phyloP scores from a whole-genome alignment of 2,797 vertebrate genomes.

The Crocodylus rhombifer region DNA sequence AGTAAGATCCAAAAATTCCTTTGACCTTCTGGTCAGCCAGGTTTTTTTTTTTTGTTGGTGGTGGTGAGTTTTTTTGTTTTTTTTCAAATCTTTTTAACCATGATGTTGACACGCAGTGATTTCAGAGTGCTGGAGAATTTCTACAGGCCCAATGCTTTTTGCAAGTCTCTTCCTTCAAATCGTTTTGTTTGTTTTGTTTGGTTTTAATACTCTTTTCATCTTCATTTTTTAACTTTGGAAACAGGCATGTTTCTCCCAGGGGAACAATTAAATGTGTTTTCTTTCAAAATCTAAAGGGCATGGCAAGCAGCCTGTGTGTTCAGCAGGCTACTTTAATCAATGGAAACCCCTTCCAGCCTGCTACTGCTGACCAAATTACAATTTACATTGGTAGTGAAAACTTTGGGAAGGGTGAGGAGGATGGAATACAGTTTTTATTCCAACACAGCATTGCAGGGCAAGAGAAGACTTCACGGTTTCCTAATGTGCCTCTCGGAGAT shows the following conservation, averaged over 20 bases:
- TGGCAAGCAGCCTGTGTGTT: conserved; percentile 67
- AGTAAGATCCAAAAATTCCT: not conserved
- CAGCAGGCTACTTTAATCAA: conserved; percentile 72
- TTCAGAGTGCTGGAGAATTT: not conserved
- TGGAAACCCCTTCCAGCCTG: conserved; percentile 60
- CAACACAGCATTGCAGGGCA: not conserved
- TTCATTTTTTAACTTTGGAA: conserved; percentile 73
- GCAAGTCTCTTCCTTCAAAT: conserved; percentile 43
- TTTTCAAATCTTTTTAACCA: not conserved
- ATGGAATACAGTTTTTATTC: conserved; percentile 32
- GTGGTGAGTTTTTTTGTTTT: too few relatives aligned
- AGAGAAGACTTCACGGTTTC: conserved; percentile 52
- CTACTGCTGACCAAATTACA: conserved; percentile 63
- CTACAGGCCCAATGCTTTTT: not conserved
- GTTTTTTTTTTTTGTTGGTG: not conserved
- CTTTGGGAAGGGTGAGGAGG: not conserved
- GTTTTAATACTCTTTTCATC: conserved; percentile 40
- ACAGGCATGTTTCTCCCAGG: conserved; percentile 73
- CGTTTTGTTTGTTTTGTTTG: not conserved
- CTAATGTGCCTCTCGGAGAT: conserved; percentile 44
- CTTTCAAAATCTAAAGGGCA: conserved; percentile 77
- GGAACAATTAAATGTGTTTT: conserved; percentile 81
- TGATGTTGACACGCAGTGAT: conserved; percentile 4
- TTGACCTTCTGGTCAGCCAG: conserved; percentile 30
- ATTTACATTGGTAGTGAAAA: conserved; percentile 49